Percentiles rank a stretch among this genome's conserved stretches.
These are phyloP conservation scores for Lutjanus erythropterus DNA, from an alignment of 2,113 vertebrate species.

Conservation along the genomic window DNA sequence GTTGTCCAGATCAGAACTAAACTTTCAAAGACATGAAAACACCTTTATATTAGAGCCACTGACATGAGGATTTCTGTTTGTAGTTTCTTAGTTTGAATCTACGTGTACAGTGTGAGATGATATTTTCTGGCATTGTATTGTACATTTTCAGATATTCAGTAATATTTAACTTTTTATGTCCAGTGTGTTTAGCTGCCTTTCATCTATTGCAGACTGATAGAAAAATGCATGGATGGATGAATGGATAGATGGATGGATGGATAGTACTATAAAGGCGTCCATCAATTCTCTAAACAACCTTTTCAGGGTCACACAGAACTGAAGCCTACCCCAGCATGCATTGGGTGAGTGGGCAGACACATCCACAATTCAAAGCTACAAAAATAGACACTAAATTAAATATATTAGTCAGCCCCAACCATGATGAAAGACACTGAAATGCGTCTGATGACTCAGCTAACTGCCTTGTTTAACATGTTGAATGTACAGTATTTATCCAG, in stretches of 20 bases:
- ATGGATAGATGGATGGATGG: not conserved
- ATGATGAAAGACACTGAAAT: not conserved
- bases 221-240: not conserved
- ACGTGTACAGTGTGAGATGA: not conserved
- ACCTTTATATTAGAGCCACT: not conserved
- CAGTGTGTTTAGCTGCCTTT: not conserved
- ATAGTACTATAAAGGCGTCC: not conserved
- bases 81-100: not conserved
- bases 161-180: no score
- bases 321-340: slow-evolving; percentile 1
- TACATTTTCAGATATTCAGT: not conserved
- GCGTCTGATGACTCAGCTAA: not conserved
- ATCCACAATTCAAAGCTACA: not conserved
- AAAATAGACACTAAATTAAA: no score
- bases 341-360: not conserved
- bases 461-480: not conserved
- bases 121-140: not conserved
- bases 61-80: not conserved
- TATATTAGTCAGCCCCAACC: no score
- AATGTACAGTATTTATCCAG: not conserved
- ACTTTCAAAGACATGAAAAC: not conserved
- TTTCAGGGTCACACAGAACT: not conserved
- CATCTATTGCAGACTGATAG: not conserved
- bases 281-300: not conserved
- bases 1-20: not conserved